These are phyloP conservation scores for Aptenodytes patagonicus DNA, from an alignment of 2,113 vertebrate species.

Conservation along the genomic window DNA sequence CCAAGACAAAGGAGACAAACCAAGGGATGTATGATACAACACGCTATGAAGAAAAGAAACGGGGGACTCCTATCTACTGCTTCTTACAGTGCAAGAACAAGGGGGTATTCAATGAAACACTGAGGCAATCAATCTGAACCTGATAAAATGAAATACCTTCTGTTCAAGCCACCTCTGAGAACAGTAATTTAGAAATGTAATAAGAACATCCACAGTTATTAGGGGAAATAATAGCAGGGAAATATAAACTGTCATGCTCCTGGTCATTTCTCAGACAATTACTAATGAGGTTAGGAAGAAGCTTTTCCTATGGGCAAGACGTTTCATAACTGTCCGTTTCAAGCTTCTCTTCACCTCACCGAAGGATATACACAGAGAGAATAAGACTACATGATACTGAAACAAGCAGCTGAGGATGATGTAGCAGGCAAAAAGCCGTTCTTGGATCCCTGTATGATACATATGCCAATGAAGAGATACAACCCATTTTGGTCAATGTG, in stretches of 20 bases:
- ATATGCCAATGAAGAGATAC: neutral
- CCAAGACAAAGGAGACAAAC: neutral
- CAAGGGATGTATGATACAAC: neutral
- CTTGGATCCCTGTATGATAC: neutral
- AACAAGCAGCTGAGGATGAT: neutral
- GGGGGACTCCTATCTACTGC: neutral
- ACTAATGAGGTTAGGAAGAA: slow-evolving; percentile 1
- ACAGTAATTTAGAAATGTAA: slow-evolving; percentile 8
- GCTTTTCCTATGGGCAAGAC: neutral
- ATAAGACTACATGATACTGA: neutral
- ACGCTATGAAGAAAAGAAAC: neutral
- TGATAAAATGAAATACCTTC: neutral
- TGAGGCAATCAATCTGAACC: neutral
- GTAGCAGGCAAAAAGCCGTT: neutral
- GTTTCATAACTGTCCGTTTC: neutral
- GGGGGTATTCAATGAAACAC: neutral
- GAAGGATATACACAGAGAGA: neutral
- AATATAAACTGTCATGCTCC: neutral
- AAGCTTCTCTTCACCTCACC: neutral
- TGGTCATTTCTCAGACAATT: neutral
- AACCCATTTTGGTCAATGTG: neutral
- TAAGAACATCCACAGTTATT: neutral
- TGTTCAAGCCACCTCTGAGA: neutral
- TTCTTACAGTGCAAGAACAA: neutral
- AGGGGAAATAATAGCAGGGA: neutral